Conservation (phyloP, 2,113 vertebrate species). For the Danionella cerebrum region DNA sequence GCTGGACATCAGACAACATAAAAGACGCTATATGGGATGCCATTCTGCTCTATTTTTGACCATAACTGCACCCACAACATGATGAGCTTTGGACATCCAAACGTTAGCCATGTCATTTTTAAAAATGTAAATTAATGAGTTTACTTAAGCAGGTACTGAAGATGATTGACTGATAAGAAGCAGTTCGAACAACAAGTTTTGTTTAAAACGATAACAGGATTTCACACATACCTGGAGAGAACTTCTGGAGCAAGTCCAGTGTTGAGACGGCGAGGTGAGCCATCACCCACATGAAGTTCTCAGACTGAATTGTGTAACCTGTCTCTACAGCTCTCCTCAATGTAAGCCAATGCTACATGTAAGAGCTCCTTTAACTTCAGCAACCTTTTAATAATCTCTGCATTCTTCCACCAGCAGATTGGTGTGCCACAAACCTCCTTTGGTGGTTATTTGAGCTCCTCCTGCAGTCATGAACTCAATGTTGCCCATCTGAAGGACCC, state of each 20-base stretch:
- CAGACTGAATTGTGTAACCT: slow-evolving; percentile 53
- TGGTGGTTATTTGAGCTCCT: slow-evolving; percentile 81
- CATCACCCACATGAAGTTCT: slow-evolving; percentile 33
- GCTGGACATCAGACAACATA: too few relatives aligned
- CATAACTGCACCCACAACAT: too few relatives aligned
- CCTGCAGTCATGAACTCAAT: slow-evolving; percentile 89
- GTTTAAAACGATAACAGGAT: too few relatives aligned
- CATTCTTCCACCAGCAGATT: neutral
- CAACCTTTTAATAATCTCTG: neutral
- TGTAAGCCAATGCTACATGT: neutral
- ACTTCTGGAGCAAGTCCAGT: neutral
- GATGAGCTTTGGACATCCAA: too few relatives aligned
- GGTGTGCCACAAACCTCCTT: slow-evolving; percentile 65
- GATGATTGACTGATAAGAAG: too few relatives aligned
- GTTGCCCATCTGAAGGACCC: slow-evolving; percentile 82
- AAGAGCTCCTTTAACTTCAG: neutral
- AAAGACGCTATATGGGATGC: too few relatives aligned
- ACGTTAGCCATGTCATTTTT: too few relatives aligned
- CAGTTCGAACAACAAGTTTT: too few relatives aligned
- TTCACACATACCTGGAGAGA: too few relatives aligned
- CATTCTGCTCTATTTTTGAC: too few relatives aligned
- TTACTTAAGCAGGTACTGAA: too few relatives aligned
- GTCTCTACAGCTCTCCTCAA: slow-evolving; percentile 24
- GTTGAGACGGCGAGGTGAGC: neutral
- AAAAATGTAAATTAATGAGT: too few relatives aligned